Evolutionary conservation across 2,797 vertebrate species (phyloP).

Genomic region (Cuniculus paca): DNA sequence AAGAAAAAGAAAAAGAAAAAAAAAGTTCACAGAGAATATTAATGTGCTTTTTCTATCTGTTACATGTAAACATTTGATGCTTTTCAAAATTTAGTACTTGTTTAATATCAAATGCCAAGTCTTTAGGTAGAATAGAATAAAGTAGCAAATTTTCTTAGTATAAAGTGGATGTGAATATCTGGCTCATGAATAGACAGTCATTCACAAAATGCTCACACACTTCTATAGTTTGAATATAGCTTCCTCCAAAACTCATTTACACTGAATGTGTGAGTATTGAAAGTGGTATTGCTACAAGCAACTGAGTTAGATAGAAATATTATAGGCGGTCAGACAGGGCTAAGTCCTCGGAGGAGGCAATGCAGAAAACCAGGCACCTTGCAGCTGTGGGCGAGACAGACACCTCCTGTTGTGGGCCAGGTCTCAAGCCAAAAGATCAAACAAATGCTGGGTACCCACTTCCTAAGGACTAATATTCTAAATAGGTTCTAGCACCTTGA

Average conservation of each 20-base stretch:
- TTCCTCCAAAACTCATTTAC: not conserved
- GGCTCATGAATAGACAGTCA: not conserved
- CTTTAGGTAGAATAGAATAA: not conserved
- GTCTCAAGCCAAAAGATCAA: too few species aligned
- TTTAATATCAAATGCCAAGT: not conserved
- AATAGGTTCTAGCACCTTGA: too few species aligned
- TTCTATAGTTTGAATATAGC: not conserved
- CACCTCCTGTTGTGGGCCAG: too few species aligned
- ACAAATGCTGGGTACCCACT: too few species aligned
- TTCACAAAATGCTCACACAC: not conserved
- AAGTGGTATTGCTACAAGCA: fast-evolving
- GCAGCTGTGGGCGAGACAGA: too few species aligned
- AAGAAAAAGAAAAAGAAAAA: too few species aligned
- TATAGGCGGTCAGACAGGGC: too few species aligned
- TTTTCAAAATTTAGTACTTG: not conserved
- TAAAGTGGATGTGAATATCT: not conserved
- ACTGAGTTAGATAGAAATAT: too few species aligned
- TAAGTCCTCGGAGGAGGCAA: too few species aligned
- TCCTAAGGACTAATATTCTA: too few species aligned
- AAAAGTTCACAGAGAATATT: not conserved
- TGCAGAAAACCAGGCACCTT: too few species aligned
- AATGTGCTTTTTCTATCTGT: not conserved
- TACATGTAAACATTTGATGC: not conserved
- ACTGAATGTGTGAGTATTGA: too few species aligned
- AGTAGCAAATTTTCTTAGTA: not conserved